These are phyloP conservation scores for Falcaria lacertinaria DNA, from an alignment of 2,888 invertebrate species.

Conservation along the genomic window DNA sequence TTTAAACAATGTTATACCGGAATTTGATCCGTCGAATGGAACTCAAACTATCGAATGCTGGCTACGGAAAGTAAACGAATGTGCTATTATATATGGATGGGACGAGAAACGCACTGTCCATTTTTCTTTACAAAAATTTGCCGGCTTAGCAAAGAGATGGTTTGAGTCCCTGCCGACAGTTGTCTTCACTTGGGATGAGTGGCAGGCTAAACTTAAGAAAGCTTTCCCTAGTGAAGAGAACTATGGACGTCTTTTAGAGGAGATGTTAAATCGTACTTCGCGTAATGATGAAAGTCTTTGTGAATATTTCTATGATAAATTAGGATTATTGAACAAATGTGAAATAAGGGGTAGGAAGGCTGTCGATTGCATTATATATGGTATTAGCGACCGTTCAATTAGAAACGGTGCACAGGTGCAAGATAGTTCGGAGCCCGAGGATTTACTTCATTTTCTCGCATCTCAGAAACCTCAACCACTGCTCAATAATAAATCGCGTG, in stretches of 20 bases:
- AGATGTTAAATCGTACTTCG: conserved; percentile 12
- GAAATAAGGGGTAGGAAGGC: conserved; percentile 13
- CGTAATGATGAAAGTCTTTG: conserved; percentile 7
- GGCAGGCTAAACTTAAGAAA: conserved; percentile 16
- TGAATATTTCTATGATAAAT: conserved; percentile 16
- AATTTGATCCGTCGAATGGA: conserved; percentile 6
- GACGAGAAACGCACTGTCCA: conserved; percentile 14
- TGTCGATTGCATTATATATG: conserved; percentile 12
- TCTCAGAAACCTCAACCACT: conserved; percentile 3
- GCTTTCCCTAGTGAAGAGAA: conserved; percentile 20
- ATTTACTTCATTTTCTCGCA: conserved; percentile 4
- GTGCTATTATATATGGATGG: conserved; percentile 17
- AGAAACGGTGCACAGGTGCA: conserved; percentile 10
- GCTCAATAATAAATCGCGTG: not conserved
- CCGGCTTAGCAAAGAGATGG: conserved; percentile 19
- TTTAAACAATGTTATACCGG: conserved; percentile 1
- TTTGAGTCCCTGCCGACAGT: conserved; percentile 14
- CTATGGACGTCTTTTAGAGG: conserved; percentile 15
- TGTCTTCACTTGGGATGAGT: conserved; percentile 18
- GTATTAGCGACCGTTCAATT: conserved; percentile 9
- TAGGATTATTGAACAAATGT: conserved; percentile 11
- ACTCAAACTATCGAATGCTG: conserved; percentile 8
- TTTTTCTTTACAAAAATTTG: conserved; percentile 17
- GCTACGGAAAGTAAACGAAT: conserved; percentile 11
- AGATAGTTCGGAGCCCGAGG: conserved; percentile 7